A percentile compares a stretch with the other conserved stretches of the same genome.
Conservation (phyloP, 2,113 vertebrate species). For the Menura novaehollandiae region DNA sequence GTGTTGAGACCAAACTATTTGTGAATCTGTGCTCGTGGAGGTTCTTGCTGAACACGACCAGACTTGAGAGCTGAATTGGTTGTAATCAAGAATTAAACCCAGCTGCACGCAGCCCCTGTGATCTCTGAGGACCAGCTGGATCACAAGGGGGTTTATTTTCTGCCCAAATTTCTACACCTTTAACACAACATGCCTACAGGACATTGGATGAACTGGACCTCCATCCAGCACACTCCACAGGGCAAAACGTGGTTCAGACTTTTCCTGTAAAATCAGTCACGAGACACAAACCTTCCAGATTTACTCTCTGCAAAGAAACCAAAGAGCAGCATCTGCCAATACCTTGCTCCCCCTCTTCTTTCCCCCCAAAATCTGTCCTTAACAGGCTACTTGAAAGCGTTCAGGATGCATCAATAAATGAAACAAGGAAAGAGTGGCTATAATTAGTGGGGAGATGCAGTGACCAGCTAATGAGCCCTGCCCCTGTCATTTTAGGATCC, state of each 20-base stretch:
- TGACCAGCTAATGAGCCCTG: background rate
- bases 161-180: background rate
- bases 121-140: background rate
- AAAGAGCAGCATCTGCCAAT: background rate
- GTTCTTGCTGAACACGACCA: background rate
- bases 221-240: fast-evolving
- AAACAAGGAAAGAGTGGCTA: background rate
- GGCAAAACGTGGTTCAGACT: background rate
- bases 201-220: fast-evolving
- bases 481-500: background rate
- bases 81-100: background rate
- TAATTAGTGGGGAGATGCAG: background rate
- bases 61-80: background rate
- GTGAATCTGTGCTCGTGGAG: background rate
- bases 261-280: background rate
- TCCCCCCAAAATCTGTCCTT: background rate
- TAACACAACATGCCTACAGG: background rate
- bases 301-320: background rate
- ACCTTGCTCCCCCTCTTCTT: background rate
- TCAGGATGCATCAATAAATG: background rate
- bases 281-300: background rate
- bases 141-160: background rate
- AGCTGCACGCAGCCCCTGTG: background rate
- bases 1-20: background rate
- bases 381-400: background rate